phyloP scores from a whole-genome alignment of 2,113 vertebrate species.

The Pachyramphus minor region DNA sequence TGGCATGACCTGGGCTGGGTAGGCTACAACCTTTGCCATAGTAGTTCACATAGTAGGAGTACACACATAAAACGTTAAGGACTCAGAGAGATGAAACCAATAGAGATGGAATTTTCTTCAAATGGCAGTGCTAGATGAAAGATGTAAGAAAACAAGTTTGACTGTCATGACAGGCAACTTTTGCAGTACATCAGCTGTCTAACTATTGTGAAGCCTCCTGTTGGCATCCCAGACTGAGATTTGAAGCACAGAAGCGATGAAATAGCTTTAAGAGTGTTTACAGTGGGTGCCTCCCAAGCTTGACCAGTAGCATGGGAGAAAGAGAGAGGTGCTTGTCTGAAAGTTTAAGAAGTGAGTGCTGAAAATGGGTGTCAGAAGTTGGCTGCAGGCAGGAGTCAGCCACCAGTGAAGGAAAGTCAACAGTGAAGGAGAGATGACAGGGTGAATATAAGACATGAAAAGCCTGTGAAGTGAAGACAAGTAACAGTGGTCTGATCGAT shows the following conservation, averaged over 20 bases:
- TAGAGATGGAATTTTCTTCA: background rate
- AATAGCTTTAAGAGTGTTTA: background rate
- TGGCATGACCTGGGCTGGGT: background rate
- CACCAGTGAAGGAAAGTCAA: too few species aligned
- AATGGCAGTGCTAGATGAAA: background rate
- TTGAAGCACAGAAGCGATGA: background rate
- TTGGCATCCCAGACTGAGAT: background rate
- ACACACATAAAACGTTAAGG: background rate
- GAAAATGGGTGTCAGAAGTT: background rate
- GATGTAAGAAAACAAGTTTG: background rate
- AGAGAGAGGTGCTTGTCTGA: background rate
- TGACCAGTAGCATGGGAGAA: background rate
- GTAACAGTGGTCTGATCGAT: background rate
- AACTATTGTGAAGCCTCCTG: background rate
- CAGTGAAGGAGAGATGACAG: background rate
- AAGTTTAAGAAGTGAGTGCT: slow-evolving; percentile 23
- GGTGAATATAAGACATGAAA: background rate
- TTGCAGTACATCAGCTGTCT: background rate
- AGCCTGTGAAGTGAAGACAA: background rate
- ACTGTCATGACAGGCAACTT: background rate
- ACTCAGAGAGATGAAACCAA: background rate
- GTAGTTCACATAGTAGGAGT: background rate
- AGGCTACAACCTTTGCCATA: background rate
- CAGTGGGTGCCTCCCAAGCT: background rate
- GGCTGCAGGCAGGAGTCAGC: background rate